Percentiles rank a stretch among this genome's conserved stretches.
These are phyloP conservation scores for Sabatieria punctata DNA, from an alignment of 2,888 invertebrate genomes.

Conservation along the genomic window DNA sequence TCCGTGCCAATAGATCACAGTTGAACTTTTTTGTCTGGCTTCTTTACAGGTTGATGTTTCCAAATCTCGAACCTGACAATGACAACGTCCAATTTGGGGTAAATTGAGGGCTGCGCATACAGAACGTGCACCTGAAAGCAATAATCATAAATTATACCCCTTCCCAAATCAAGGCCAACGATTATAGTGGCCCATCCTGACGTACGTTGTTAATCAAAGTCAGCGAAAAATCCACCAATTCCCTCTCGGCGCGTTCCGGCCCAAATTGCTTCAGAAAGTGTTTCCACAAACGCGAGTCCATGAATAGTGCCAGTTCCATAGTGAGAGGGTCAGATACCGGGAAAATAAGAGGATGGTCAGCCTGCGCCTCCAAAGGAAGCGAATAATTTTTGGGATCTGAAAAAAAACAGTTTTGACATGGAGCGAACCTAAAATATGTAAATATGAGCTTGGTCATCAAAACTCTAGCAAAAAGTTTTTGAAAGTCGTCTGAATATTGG, in stretches of 20 bases:
- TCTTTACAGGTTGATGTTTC: constrained; percentile 25
- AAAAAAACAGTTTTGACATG: no score
- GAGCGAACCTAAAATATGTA: no score
- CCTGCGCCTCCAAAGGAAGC: constrained; percentile 22
- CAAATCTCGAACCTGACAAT: constrained; percentile 29
- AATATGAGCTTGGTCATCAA: no score
- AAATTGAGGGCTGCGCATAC: constrained; percentile 24
- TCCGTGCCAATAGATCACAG: background rate
- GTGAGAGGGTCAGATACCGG: constrained; percentile 29
- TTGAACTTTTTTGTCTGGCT: background rate
- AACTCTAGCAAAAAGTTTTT: no score
- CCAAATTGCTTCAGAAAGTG: constrained; percentile 21
- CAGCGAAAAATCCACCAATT: constrained; percentile 27
- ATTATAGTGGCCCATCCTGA: no score
- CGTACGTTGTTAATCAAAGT: constrained; percentile 28
- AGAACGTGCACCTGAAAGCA: constrained; percentile 19
- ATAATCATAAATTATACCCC: background rate
- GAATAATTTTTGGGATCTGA: constrained; percentile 24
- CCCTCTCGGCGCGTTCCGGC: constrained; percentile 22
- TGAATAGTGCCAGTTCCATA: constrained; percentile 26
- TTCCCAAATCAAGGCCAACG: no score
- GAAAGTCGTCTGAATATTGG: no score
- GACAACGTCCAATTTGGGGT: constrained; percentile 27
- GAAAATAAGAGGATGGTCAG: constrained; percentile 27
- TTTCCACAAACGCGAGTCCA: constrained; percentile 25